phyloP scores from a whole-genome alignment of 2,797 vertebrate species.

The Microctenopoma lineatum region DNA sequence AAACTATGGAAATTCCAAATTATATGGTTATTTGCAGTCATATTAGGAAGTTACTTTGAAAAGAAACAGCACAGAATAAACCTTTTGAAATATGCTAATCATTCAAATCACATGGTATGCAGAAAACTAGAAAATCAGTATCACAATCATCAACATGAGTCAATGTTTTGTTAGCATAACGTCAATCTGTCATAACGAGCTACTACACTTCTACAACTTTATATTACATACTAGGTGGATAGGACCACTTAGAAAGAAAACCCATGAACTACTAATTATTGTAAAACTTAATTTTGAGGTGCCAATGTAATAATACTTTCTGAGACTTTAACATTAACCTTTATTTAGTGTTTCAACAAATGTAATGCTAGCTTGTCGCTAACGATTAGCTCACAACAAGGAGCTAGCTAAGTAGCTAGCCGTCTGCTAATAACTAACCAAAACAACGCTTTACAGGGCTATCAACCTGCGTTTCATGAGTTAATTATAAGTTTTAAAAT shows the following conservation, averaged over 20 bases:
- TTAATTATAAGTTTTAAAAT: accelerated
- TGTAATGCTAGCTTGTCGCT: constrained; percentile 37
- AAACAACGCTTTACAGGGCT: neutral
- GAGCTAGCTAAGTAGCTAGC: neutral
- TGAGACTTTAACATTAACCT: neutral
- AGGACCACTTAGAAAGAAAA: neutral
- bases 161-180: neutral
- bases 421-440: neutral
- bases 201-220: neutral
- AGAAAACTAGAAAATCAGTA: neutral
- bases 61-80: no score
- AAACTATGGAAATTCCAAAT: no score
- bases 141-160: neutral
- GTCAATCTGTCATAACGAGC: neutral
- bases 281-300: neutral
- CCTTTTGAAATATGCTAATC: neutral
- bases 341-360: constrained; percentile 9
- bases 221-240: neutral
- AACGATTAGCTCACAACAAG: constrained; percentile 2
- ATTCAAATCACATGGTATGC: neutral
- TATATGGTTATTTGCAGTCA: no score
- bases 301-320: neutral
- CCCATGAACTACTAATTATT: no score
- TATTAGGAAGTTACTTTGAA: no score
- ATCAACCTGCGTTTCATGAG: accelerated